phyloP scores from a whole-genome alignment of 2,888 invertebrate genomes.

The Acanthococcus lagerstroemiae region DNA sequence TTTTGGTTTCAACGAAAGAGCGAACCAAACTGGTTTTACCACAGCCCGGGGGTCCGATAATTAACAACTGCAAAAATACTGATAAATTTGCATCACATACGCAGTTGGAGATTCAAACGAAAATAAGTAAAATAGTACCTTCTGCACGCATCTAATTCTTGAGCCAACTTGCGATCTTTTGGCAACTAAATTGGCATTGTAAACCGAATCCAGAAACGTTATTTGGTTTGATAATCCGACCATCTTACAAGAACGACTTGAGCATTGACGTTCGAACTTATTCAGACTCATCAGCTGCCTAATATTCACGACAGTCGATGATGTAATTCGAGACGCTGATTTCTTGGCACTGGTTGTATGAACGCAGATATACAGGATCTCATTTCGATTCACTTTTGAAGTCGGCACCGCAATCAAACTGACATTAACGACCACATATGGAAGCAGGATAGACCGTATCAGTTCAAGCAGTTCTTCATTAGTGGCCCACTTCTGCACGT shows the following conservation, averaged over 20 bases:
- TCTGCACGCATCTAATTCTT: background rate
- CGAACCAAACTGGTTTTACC: constrained; percentile 50
- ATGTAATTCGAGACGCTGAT: constrained; percentile 9
- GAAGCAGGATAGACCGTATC: background rate
- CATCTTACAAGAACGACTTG: background rate
- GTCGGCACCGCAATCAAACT: background rate
- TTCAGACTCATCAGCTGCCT: constrained; percentile 19
- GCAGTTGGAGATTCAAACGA: background rate
- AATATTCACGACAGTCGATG: constrained; percentile 22
- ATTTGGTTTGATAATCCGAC: background rate
- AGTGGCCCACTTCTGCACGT: background rate
- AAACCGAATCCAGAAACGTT: constrained; percentile 9
- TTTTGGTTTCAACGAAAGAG: constrained; percentile 43
- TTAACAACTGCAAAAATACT: constrained; percentile 40
- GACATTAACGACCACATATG: constrained; percentile 1
- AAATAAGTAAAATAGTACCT: background rate
- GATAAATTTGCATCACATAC: constrained; percentile 29
- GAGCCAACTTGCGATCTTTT: background rate
- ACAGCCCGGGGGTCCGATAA: constrained; percentile 50
- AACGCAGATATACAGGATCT: constrained; percentile 23
- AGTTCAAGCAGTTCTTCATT: background rate
- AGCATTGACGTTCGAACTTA: constrained; percentile 19
- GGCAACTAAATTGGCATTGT: background rate
- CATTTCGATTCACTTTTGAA: background rate
- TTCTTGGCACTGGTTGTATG: constrained; percentile 31